phyloP scores from a whole-genome alignment of 2,888 invertebrate species.

The Agonopterix arenella region DNA sequence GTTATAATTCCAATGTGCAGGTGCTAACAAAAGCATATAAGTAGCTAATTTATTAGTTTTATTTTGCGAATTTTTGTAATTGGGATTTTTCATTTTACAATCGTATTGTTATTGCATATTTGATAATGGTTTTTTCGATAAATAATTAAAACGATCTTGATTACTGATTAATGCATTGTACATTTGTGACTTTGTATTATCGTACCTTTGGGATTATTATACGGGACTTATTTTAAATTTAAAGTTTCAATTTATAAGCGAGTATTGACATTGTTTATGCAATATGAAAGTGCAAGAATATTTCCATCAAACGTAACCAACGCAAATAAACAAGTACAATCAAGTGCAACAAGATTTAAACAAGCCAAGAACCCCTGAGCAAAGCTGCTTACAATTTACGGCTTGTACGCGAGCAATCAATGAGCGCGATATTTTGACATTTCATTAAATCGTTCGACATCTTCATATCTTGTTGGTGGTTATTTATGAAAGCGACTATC shows the following conservation, averaged over 20 bases:
- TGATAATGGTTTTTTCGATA: too few species aligned
- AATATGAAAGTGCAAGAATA: constrained; percentile 1
- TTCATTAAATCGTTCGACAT: constrained; percentile 67
- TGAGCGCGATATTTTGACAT: constrained; percentile 64
- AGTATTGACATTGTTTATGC: not conserved
- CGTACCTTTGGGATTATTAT: too few species aligned
- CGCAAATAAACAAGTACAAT: constrained; percentile 23
- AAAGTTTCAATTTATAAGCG: not conserved
- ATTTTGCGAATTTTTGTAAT: too few species aligned
- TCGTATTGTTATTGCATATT: too few species aligned
- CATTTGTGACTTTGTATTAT: too few species aligned
- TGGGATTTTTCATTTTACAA: too few species aligned
- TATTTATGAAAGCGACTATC: constrained; percentile 59
- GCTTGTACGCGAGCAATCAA: constrained; percentile 46
- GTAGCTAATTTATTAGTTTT: too few species aligned
- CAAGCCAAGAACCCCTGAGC: constrained; percentile 12
- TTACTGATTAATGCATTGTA: too few species aligned
- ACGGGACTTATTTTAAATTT: not conserved
- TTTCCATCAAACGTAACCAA: constrained; percentile 10
- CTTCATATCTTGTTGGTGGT: constrained; percentile 60
- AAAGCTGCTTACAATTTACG: constrained; percentile 22
- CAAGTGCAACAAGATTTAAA: constrained; percentile 24
- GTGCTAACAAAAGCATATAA: too few species aligned
- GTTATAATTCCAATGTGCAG: too few species aligned
- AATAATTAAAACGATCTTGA: too few species aligned